Evolutionary conservation across 2,888 invertebrate genomes (phyloP).

Genomic region (Dendrolimus houi): DNA sequence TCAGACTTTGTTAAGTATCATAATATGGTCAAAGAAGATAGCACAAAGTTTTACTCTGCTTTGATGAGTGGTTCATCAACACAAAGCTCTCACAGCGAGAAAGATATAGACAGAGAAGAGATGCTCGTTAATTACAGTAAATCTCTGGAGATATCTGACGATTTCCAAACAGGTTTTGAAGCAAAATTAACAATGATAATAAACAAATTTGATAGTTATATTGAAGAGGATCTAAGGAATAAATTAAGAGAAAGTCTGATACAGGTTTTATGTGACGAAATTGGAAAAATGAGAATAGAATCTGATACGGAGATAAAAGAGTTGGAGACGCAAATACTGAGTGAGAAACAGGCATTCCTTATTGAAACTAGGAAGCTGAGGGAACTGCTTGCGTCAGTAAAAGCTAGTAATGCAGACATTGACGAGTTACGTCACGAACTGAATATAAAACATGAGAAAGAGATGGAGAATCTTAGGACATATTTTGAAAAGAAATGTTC

Average conservation of each 20-base stretch:
- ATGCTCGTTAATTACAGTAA: conserved; percentile 60
- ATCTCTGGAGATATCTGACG: conserved; percentile 49
- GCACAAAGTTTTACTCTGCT: conserved; percentile 61
- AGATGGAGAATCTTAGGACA: conserved; percentile 86
- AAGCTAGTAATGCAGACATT: conserved; percentile 75
- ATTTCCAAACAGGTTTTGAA: conserved; percentile 56
- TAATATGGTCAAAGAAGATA: conserved; percentile 57
- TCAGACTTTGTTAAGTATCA: conserved; percentile 68
- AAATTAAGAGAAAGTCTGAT: conserved; percentile 73
- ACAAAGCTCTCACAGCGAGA: conserved; percentile 60
- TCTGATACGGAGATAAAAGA: conserved; percentile 55
- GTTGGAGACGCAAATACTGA: conserved; percentile 62
- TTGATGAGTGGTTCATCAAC: conserved; percentile 56
- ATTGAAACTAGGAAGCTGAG: conserved; percentile 71
- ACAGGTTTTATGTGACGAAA: conserved; percentile 71
- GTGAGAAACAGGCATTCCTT: conserved; percentile 74
- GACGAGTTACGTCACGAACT: conserved; percentile 76
- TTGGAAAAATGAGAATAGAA: conserved; percentile 61
- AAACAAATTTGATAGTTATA: conserved; percentile 46
- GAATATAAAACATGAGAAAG: conserved; percentile 80
- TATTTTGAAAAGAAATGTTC: conserved; percentile 89
- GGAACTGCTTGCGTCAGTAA: conserved; percentile 73
- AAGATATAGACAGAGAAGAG: conserved; percentile 69
- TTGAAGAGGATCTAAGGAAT: conserved; percentile 59
- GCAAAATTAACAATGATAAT: conserved; percentile 43